Evolutionary conservation across 2,888 invertebrate species (phyloP).

Genomic region (Euclidia mi): DNA sequence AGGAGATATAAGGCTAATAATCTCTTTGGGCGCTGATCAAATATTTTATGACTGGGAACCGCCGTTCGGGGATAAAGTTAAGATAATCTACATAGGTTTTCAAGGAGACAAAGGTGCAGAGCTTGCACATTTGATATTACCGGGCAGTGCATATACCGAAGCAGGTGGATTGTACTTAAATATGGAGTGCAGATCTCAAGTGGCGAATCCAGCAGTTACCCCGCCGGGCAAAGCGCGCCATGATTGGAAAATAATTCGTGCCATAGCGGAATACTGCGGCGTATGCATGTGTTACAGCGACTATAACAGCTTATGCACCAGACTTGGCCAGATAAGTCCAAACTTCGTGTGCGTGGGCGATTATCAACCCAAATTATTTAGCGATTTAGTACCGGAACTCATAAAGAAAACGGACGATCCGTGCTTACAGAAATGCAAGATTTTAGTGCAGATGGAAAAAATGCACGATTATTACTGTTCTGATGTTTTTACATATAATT

Average conservation of each 20-base stretch:
- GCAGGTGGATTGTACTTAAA: constrained; percentile 98
- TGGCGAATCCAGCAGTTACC: constrained; percentile 95
- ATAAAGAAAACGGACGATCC: constrained; percentile 20
- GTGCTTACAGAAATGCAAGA: not conserved
- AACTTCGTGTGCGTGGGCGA: constrained; percentile 68
- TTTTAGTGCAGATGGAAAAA: constrained; percentile 70
- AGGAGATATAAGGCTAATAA: constrained; percentile 93
- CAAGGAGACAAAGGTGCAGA: constrained; percentile 98
- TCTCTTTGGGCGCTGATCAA: constrained; percentile 98
- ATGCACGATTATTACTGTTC: constrained; percentile 80
- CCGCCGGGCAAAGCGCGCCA: constrained; percentile 98
- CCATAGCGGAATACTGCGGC: constrained; percentile 76
- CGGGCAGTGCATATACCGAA: constrained; percentile 99
- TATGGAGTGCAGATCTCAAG: constrained; percentile 98
- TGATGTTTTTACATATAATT: constrained; percentile 79
- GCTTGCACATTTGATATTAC: constrained; percentile 96
- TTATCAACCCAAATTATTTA: constrained; percentile 72
- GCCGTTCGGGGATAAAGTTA: constrained; percentile 92
- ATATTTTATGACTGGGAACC: constrained; percentile 93
- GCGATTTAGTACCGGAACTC: constrained; percentile 54
- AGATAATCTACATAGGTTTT: constrained; percentile 97
- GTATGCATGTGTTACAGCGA: constrained; percentile 72
- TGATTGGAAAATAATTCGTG: constrained; percentile 98
- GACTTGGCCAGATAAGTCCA: constrained; percentile 79
- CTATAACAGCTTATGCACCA: constrained; percentile 59